Evolutionary conservation across 2,113 vertebrate species (phyloP).

Genomic region (Cyrtonyx montezumae): DNA sequence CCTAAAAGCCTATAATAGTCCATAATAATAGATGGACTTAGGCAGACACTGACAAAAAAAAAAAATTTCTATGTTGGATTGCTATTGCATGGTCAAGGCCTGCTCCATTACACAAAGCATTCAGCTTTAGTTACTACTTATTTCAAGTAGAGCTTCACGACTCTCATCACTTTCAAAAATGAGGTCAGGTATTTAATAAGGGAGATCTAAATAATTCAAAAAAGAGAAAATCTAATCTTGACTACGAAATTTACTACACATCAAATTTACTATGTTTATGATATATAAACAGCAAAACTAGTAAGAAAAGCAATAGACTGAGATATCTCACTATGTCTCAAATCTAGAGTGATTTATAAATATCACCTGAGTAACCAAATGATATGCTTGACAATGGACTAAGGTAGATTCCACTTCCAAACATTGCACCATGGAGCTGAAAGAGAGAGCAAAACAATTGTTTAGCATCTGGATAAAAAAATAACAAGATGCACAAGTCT

Average conservation of each 20-base stretch:
- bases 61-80: not conserved
- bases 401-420: constrained; percentile 93
- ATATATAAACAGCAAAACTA: not conserved
- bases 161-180: not conserved
- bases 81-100: not conserved
- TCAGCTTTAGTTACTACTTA: not conserved
- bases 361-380: constrained; percentile 93
- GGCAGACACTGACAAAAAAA: not conserved
- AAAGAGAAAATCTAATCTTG: not conserved
- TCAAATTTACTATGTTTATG: not conserved
- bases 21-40: not conserved
- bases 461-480: not conserved
- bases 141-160: not conserved
- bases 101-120: not conserved
- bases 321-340: not conserved
- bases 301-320: not conserved
- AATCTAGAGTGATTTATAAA: constrained; percentile 34
- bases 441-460: not conserved
- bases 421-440: constrained; percentile 92
- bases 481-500: not conserved
- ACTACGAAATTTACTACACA: accelerated
- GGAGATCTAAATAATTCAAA: not conserved
- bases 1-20: not conserved
- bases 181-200: not conserved
- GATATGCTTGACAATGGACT: constrained; percentile 94